Evolutionary conservation across 2,797 vertebrate species (phyloP), one percentile per base, ranked within the genome.

Genomic region (Anguilla pacifica): DNA sequence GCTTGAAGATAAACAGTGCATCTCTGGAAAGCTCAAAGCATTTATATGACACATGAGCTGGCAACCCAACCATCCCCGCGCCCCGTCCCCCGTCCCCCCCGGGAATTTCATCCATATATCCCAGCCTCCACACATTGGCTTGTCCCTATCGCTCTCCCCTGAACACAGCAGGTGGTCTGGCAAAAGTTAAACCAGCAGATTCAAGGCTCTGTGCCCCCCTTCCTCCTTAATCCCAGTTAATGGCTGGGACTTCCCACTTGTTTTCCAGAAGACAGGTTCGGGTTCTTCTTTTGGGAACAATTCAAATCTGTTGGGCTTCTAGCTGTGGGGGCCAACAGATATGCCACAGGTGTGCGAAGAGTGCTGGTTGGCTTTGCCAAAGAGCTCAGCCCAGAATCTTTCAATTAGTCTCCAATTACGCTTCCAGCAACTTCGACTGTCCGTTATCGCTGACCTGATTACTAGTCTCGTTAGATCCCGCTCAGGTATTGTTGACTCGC

Each of bases 1-100:
- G 91, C 91, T 94, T 94, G 89, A 93, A 95, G 94, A 94, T 93
- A 95, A 96, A 95, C 94, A 94, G 82, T 15, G 87, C 89, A 91
- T 92, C 91, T 91, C 92, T 86, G 0, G 88, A 77, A 0, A 91
- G 93, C 92, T 93, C 95, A 95, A 92, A 93, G 93, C 95, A 92
- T 95, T 93, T 87, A 86, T n/a, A 90, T 77, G 90, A 93, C 93
- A 96, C 94, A 92, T 88, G 93, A 96, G 95, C 93, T 0, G 0
- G 9, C 86, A 85, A 51, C 83, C 53, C 13, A 35, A 57, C 83
- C 83, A 46, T 0, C 51, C 51, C 51, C 51, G 7, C 10, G 7
- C 51, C 51, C 51, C 51, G 7, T 13, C 9, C 51, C 51, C 77
- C 17, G 1, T 2, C 64, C 81, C 86, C 64, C 88, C 77, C 83